These are phyloP conservation scores for Melieria omissa DNA, from an alignment of 2,888 invertebrate genomes.

Conservation along the genomic window DNA sequence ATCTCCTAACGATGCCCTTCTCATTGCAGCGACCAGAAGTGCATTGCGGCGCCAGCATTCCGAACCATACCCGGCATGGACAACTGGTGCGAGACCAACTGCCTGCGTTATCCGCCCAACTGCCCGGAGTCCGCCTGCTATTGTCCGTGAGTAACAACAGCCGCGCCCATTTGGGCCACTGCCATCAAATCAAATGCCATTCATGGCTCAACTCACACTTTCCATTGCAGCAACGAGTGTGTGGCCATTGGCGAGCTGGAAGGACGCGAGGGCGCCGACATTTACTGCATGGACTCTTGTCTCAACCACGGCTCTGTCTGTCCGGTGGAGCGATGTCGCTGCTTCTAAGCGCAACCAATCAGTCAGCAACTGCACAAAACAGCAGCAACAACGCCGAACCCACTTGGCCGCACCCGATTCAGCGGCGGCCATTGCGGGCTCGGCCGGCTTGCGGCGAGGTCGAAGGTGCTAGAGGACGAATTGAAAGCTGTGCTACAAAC, in stretches of 20 bases:
- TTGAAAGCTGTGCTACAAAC: constrained; percentile 47
- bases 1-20: background rate
- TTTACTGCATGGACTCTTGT: constrained; percentile 88
- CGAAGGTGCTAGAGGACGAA: constrained; percentile 15
- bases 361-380: background rate
- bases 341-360: constrained; percentile 66
- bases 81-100: constrained; percentile 87
- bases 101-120: constrained; percentile 86
- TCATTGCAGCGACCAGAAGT: constrained; percentile 78
- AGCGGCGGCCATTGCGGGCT: background rate
- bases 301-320: constrained; percentile 81
- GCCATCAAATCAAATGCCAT: too few species aligned
- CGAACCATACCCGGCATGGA: constrained; percentile 79
- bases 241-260: constrained; percentile 82
- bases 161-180: background rate
- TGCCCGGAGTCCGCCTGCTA: constrained; percentile 81
- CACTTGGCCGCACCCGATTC: background rate
- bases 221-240: constrained; percentile 77
- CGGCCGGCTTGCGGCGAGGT: background rate
- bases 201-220: too few species aligned
- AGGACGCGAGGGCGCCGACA: constrained; percentile 80
- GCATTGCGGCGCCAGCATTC: constrained; percentile 75
- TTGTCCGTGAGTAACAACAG: constrained; percentile 78
- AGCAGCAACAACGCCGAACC: background rate
- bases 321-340: constrained; percentile 78